A percentile compares a stretch with the other conserved stretches of the same genome.
Evolutionary conservation across 2,888 invertebrate genomes (phyloP).

Genomic region (Plagodis pulveraria): DNA sequence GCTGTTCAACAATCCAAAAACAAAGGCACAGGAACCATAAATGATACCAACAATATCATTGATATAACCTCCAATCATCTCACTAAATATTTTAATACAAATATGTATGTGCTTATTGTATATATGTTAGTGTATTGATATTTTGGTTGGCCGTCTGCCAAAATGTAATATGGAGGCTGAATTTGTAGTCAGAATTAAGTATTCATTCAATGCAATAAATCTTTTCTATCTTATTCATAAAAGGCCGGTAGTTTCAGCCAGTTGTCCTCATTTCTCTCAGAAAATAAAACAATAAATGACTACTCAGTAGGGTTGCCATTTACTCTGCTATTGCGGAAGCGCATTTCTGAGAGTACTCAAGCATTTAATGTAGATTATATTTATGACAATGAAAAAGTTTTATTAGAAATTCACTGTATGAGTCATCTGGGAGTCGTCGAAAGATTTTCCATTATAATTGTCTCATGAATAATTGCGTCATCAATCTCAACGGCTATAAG

Average conservation of each 20-base stretch:
- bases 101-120: constrained; percentile 38
- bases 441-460: too few species aligned
- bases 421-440: too few species aligned
- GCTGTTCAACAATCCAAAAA: too few species aligned
- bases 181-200: constrained; percentile 68
- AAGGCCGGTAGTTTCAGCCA: constrained; percentile 42
- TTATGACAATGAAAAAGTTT: constrained; percentile 1
- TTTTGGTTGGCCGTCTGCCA: constrained; percentile 68
- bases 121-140: constrained; percentile 65
- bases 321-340: constrained; percentile 2
- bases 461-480: too few species aligned
- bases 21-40: too few species aligned
- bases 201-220: constrained; percentile 74
- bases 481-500: too few species aligned
- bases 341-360: neutral
- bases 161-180: constrained; percentile 62
- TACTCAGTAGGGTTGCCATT: constrained; percentile 26
- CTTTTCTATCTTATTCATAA: constrained; percentile 70
- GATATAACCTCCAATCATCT: constrained; percentile 8
- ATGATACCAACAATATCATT: neutral
- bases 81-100: constrained; percentile 24
- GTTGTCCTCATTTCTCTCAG: constrained; percentile 51
- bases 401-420: neutral
- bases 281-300: constrained; percentile 40
- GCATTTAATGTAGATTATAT: too few species aligned